Conservation (phyloP, 2,113 vertebrate species). For the Neofelis nebulosa region DNA sequence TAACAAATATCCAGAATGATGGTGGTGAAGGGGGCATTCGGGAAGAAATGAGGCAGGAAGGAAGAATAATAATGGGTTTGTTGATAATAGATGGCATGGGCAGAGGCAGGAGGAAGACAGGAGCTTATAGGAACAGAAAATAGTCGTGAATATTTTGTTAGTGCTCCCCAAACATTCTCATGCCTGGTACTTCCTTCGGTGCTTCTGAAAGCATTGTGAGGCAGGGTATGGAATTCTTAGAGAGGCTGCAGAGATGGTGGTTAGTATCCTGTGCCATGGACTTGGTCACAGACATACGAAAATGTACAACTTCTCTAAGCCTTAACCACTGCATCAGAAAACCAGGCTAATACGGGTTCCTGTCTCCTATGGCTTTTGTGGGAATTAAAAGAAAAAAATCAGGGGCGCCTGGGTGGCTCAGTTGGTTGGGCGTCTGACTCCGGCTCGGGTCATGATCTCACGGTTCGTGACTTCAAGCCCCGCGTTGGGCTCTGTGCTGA, state of each 20-base stretch:
- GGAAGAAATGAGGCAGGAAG: not conserved
- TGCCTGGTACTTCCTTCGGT: not conserved
- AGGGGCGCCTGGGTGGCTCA: too few relatives aligned
- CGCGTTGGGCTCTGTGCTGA: too few relatives aligned
- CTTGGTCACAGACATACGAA: not conserved
- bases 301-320: not conserved
- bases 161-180: not conserved
- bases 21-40: rapidly evolving
- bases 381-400: not conserved
- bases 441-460: too few relatives aligned
- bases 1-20: not conserved
- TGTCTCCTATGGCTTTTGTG: not conserved
- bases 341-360: not conserved
- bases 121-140: not conserved
- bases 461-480: too few relatives aligned
- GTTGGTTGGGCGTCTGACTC: too few relatives aligned
- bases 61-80: not conserved
- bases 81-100: not conserved
- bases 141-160: not conserved
- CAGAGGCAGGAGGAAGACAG: not conserved
- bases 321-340: not conserved
- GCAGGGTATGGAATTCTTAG: not conserved
- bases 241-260: not conserved
- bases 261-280: not conserved
- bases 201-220: not conserved